These are phyloP conservation scores for Sebastes hubbsi DNA, from an alignment of 2,797 vertebrate species.

Conservation along the genomic window DNA sequence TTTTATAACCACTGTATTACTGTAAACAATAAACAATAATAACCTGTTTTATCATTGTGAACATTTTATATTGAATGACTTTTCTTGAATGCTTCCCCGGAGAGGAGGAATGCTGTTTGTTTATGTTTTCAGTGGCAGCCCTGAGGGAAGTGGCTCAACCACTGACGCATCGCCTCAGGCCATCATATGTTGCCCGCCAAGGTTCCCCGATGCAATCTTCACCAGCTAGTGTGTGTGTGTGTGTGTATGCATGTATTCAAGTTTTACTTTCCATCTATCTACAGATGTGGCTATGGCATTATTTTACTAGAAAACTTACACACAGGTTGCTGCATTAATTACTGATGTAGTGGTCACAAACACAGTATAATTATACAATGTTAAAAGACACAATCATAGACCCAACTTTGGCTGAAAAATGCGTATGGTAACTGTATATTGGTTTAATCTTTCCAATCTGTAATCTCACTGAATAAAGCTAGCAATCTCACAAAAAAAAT, in stretches of 20 bases:
- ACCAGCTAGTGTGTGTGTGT: constrained; percentile 15
- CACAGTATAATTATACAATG: background rate
- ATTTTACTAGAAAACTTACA: background rate
- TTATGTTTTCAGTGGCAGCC: constrained; percentile 57
- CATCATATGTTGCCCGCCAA: constrained; percentile 75
- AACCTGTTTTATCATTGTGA: background rate
- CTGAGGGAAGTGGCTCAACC: constrained; percentile 65
- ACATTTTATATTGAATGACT: background rate
- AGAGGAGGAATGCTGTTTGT: constrained; percentile 60
- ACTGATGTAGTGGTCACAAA: background rate
- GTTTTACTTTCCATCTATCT: background rate
- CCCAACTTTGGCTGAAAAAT: background rate
- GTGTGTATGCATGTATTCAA: background rate
- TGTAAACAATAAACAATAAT: background rate
- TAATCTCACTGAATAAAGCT: background rate
- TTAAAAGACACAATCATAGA: background rate
- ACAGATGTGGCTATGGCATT: background rate
- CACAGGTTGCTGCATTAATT: background rate
- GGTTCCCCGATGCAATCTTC: constrained; percentile 56
- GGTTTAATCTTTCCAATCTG: background rate
- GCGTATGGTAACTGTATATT: background rate
- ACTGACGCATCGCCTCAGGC: constrained; percentile 71
- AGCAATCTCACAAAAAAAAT: background rate
- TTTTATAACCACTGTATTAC: background rate
- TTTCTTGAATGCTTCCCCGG: constrained; percentile 20